Base-by-base conservation (phyloP, 2,888 invertebrate genomes). In the Bombylius discolor region DNA sequence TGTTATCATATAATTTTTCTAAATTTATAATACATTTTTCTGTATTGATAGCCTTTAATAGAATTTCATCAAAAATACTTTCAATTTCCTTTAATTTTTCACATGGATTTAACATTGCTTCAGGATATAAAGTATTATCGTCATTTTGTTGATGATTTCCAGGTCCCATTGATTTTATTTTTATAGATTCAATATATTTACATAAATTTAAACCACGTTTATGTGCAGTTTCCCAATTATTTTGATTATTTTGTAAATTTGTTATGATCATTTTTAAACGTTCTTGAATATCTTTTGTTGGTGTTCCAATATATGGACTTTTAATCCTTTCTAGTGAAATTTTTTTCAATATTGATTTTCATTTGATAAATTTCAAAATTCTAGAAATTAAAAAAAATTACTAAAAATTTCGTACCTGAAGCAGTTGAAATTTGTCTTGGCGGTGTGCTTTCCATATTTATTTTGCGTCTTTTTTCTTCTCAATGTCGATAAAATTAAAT, bases 161-260 rank as follows among this genome's bases (percentile, higher is more conserved):
- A 4, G 60, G 60, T 39, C 67, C 67, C 33, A 69, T 54, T 31
- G 65, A 62, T 46, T 66, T 67, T 0, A 67, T 65, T 59, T 72
- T 73, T 33, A 68, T 64, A 0, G 66, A 63, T 56, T 72, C 72
- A 9, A 73, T 73, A 3, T 66, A 59, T 50, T 62, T 63, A 59
- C 73, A 72, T 5, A 73, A 57, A 0, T 67, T 49, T 1, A 63
- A 60, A 4, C 73, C 72, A 0, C 70, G 66, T 33, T 68, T 67
- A 9, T 73, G 70, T 0, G 72, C 70, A 6, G 67, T 14, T 32
- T 67, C 64, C 73, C 73, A 73, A 58, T 70, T 72, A 13, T 61
- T 52, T 48, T 67, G 68, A 48, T 71, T 69, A 31, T 63, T 64
- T 31, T 66, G 60, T 1, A 71, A 48, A 11, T 58, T 61, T 13